phyloP scores from a whole-genome alignment of 2,113 vertebrate genomes.

The rat (Rattus norvegicus) region GRCr8 NC_086028.1:37548001-37548500 shows the following conservation, averaged over 20 bases:
- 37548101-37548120: not conserved
- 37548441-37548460: not conserved
- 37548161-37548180: not conserved
- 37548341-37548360: not conserved
- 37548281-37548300: not conserved
- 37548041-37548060: rapidly evolving
- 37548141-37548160: not conserved
- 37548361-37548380: not conserved
- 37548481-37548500: not conserved
- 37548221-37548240: not conserved
- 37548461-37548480: not conserved
- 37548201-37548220: not conserved
- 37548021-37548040: not conserved
- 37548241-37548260: not conserved
- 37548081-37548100: not conserved
- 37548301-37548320: not conserved
- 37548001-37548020: not conserved
- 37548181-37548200: not conserved
- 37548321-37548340: not conserved
- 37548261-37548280: not conserved
- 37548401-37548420: not conserved
- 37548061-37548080: not conserved
- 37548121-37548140: not conserved
- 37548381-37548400: not conserved
- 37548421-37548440: too few relatives aligned